Conservation (phyloP, 2,888 invertebrate genomes). For the Macrophya alboannulata region DNA sequence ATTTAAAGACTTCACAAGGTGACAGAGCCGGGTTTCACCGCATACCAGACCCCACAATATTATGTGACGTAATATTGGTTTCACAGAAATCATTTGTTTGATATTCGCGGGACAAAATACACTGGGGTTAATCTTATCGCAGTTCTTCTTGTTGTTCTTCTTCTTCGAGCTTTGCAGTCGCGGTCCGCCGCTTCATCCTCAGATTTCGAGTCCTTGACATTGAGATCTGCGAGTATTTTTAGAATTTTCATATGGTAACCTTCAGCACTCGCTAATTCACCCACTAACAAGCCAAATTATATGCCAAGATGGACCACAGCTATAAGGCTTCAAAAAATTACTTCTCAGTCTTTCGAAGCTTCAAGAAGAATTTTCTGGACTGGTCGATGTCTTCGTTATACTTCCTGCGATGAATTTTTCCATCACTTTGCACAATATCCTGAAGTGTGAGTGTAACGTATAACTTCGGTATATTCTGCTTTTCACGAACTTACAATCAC, state of each 20-base stretch:
- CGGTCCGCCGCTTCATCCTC: neutral
- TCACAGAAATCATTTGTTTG: slow-evolving; percentile 16
- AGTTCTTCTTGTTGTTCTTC: neutral
- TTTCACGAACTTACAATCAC: neutral
- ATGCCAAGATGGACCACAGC: neutral
- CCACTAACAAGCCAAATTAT: no score
- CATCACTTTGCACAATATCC: neutral
- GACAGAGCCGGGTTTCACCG: slow-evolving; percentile 15
- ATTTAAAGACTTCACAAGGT: slow-evolving; percentile 48
- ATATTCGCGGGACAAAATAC: neutral
- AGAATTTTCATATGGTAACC: neutral
- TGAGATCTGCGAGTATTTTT: neutral
- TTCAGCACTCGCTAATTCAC: neutral
- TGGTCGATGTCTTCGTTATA: neutral
- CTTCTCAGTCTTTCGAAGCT: neutral
- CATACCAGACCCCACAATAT: neutral
- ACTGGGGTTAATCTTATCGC: slow-evolving; percentile 10
- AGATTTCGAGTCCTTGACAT: slow-evolving; percentile 17
- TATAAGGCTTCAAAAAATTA: neutral
- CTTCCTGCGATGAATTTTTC: neutral
- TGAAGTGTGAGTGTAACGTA: neutral
- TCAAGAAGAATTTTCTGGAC: neutral
- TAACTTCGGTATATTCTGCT: neutral
- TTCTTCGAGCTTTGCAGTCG: neutral
- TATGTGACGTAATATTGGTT: slow-evolving; percentile 2